Conservation (phyloP, 53 echinoderm and acorn worm species). For the Echinarachnius parma region DNA sequence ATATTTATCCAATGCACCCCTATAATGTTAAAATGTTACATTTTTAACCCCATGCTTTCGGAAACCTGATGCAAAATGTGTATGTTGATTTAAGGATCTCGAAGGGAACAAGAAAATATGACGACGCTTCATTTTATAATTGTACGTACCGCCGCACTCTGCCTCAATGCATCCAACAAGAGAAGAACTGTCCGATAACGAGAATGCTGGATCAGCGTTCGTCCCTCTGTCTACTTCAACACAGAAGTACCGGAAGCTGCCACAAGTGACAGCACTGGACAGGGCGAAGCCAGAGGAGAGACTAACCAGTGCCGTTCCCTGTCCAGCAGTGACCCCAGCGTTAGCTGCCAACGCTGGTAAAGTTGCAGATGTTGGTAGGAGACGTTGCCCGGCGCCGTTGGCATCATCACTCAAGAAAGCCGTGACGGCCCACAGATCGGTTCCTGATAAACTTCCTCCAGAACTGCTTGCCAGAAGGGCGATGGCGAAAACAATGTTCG, state of each 20-base stretch:
- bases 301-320: constrained; percentile 5
- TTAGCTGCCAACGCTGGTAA: not conserved
- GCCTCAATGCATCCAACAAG: constrained; percentile 52
- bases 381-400: constrained; percentile 44
- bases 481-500: not conserved
- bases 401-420: constrained; percentile 51
- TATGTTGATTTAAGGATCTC: no score
- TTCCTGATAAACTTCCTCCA: constrained; percentile 44
- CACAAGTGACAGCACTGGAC: constrained; percentile 38
- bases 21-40: no score
- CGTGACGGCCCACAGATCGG: constrained; percentile 51
- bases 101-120: not conserved
- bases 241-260: constrained; percentile 55
- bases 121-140: not conserved
- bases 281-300: constrained; percentile 9
- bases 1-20: no score
- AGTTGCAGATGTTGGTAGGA: not conserved
- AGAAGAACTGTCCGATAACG: constrained; percentile 36
- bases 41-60: no score
- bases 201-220: constrained; percentile 54
- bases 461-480: constrained; percentile 3
- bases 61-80: no score
- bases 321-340: constrained; percentile 1
- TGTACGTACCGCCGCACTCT: constrained; percentile 59
- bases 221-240: constrained; percentile 47